Percentiles rank a stretch among this genome's conserved stretches.
Evolutionary conservation across 2,888 invertebrate species (phyloP).

Genomic region (Drosophila neoperkinsi): DNA sequence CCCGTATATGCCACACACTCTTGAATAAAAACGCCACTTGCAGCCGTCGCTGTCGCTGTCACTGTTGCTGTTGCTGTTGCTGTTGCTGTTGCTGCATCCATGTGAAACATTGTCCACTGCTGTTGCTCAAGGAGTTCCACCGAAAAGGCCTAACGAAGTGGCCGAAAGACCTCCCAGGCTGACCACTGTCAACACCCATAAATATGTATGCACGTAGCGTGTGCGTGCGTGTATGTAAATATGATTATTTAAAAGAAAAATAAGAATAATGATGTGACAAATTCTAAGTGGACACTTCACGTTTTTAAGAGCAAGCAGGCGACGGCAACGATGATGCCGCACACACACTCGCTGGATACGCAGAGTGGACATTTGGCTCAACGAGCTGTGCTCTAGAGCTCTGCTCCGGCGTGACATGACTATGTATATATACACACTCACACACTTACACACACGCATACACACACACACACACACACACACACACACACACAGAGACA

Average conservation of each 20-base stretch:
- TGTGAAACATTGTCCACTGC: conserved; percentile 69
- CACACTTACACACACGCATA: background rate
- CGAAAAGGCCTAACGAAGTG: conserved; percentile 73
- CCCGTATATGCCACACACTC: background rate
- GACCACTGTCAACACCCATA: conserved; percentile 22
- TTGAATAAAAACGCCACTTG: conserved; percentile 18
- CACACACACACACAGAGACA: conserved; percentile 4
- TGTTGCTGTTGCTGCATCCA: conserved; percentile 29
- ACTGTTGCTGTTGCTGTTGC: conserved; percentile 36
- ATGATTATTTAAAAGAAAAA: conserved; percentile 78
- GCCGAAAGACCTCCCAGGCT: conserved; percentile 70
- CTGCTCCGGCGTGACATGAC: conserved; percentile 49
- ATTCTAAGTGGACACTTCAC: conserved; percentile 77
- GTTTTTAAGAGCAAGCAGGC: conserved; percentile 51
- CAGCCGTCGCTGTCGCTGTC: conserved; percentile 38
- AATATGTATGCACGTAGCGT: conserved; percentile 4
- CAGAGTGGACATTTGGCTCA: conserved; percentile 54
- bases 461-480: background rate
- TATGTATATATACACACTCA: conserved; percentile 36
- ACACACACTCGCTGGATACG: conserved; percentile 34
- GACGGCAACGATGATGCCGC: conserved; percentile 31
- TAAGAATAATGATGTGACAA: conserved; percentile 83
- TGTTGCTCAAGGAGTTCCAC: conserved; percentile 65
- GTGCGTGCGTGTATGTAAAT: conserved; percentile 50
- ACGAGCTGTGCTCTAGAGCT: conserved; percentile 34